A percentile compares a stretch with the other conserved stretches of the same genome.
These are phyloP conservation scores for Ornithoptera priamus DNA, from an alignment of 2,888 invertebrate genomes.

Conservation along the genomic window DNA sequence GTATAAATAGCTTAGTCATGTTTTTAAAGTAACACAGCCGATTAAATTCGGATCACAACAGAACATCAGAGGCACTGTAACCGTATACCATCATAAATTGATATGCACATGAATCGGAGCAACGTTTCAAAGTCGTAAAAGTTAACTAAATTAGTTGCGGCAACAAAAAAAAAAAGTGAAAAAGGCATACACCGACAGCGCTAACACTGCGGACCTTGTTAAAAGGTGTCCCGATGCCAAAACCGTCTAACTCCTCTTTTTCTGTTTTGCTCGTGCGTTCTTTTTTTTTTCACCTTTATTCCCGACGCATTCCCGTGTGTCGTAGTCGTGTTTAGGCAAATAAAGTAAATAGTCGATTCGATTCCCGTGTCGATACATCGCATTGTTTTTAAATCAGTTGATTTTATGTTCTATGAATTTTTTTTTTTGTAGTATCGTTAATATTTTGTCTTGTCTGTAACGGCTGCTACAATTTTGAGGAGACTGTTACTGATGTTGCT, in stretches of 20 bases:
- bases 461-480: no score
- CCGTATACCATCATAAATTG: constrained; percentile 21
- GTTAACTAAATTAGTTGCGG: constrained; percentile 30
- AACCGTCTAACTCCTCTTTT: constrained; percentile 37
- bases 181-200: constrained; percentile 32
- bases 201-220: constrained; percentile 40
- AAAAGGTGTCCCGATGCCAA: constrained; percentile 41
- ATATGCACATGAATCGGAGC: constrained; percentile 23
- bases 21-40: not conserved
- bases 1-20: no score
- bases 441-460: no score
- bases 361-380: constrained; percentile 23
- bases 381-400: constrained; percentile 28
- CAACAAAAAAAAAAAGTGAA: constrained; percentile 15
- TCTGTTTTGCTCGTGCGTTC: constrained; percentile 27
- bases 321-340: constrained; percentile 40
- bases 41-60: constrained; percentile 26
- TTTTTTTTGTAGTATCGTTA: not conserved
- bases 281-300: constrained; percentile 33
- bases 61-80: constrained; percentile 9
- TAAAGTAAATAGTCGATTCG: constrained; percentile 34
- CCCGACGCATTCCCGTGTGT: constrained; percentile 39
- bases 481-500: no score
- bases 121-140: constrained; percentile 28
- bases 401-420: constrained; percentile 1